Base-by-base conservation (phyloP, 1,140 invertebrate genomes). In the Achatina immaculata region DNA sequence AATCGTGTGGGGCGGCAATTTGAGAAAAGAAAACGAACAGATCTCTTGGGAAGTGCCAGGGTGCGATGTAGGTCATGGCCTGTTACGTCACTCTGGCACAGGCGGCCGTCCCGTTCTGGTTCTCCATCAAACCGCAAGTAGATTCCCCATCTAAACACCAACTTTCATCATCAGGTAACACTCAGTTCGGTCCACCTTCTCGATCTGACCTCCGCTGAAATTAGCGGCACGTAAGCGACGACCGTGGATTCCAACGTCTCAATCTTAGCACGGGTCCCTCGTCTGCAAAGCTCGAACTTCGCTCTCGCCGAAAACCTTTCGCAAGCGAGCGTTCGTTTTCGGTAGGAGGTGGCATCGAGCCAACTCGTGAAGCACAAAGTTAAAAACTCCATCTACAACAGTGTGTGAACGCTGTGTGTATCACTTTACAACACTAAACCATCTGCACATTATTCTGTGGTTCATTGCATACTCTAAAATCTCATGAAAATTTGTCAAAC, bases 1-100 rank as follows among this genome's bases (percentile, higher is more conserved):
- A n/a, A n/a, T n/a, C n/a, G n/a, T n/a, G n/a, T n/a, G n/a, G n/a
- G n/a, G n/a, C n/a, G n/a, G n/a, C n/a, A n/a, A n/a, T n/a, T n/a
- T n/a, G n/a, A n/a, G n/a, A n/a, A n/a, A n/a, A n/a, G n/a, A n/a
- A n/a, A n/a, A n/a, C n/a, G n/a, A n/a, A n/a, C n/a, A n/a, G n/a
- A n/a, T n/a, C n/a, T n/a, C n/a, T n/a, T n/a, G n/a, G n/a, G n/a
- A n/a, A n/a, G n/a, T n/a, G n/a, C n/a, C n/a, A n/a, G n/a, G n/a
- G n/a, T n/a, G n/a, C n/a, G 9, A 76, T 68, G 3, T 78, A 62
- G 76, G 76, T 78, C 76, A 78, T 78, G 76, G 76, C 76, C 76
- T 68, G 55, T 68, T 62, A 78, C 76, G 58, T 78, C 76, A 78
- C 34, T n/a, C 2, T 24, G 16, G 31, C 31, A 24, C 76, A 43